phyloP scores from a whole-genome alignment of 1,140 invertebrate genomes.

The Cheumatopsyche charites region DNA sequence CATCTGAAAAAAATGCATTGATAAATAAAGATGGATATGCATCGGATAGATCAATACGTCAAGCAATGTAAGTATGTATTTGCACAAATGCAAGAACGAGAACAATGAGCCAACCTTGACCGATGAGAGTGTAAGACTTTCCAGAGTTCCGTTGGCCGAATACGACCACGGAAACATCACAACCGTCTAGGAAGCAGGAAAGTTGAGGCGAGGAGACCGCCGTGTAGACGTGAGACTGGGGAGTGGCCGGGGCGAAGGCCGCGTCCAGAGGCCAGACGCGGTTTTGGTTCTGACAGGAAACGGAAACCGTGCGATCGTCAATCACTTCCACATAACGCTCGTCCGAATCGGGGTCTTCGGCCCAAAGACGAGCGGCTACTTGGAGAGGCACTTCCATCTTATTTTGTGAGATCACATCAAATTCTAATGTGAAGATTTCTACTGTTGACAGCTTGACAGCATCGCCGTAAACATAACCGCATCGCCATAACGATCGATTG shows the following conservation, averaged over 20 bases:
- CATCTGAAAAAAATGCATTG: slow-evolving; percentile 55
- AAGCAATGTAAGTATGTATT: background rate
- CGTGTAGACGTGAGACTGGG: slow-evolving; percentile 26
- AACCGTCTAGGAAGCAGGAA: slow-evolving; percentile 70
- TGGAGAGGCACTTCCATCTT: background rate
- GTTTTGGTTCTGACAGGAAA: too few species aligned
- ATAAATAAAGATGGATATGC: background rate
- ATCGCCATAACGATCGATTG: too few species aligned
- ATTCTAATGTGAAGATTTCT: too few species aligned
- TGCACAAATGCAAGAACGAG: background rate
- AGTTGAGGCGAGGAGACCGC: slow-evolving; percentile 54
- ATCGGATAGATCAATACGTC: background rate
- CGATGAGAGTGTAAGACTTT: slow-evolving; percentile 80
- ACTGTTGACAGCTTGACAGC: too few species aligned
- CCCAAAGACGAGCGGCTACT: background rate
- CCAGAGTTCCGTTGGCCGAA: slow-evolving; percentile 80
- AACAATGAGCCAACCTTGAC: slow-evolving; percentile 60
- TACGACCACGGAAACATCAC: slow-evolving; percentile 75
- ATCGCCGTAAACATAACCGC: too few species aligned
- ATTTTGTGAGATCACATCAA: too few species aligned
- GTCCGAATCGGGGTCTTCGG: background rate
- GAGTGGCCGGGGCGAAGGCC: background rate
- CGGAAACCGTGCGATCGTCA: background rate
- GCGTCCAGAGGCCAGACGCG: background rate
- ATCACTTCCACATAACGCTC: background rate